Conservation (phyloP, 1,140 invertebrate genomes). For the Anastatus disparis region DNA sequence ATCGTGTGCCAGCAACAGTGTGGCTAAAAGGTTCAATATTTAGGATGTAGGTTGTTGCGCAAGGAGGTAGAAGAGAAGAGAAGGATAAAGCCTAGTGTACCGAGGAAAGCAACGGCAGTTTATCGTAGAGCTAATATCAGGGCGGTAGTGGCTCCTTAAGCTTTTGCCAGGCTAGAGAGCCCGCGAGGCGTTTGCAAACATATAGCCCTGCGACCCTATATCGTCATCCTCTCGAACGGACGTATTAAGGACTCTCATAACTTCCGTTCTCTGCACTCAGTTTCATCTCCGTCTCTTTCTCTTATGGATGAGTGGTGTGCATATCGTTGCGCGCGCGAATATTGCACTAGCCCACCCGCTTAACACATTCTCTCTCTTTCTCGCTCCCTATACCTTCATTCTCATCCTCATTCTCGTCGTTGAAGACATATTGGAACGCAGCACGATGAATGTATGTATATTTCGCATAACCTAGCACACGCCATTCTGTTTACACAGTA, state of each 20-base stretch:
- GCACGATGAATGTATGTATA: background rate
- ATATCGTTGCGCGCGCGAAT: conserved; percentile 20
- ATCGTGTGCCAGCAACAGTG: too few relatives aligned
- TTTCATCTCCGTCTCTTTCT: background rate
- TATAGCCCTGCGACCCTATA: too few relatives aligned
- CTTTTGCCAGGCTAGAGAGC: too few relatives aligned
- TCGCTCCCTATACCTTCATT: background rate
- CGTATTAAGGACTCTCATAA: conserved; percentile 48
- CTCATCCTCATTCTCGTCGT: background rate
- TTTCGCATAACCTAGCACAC: too few relatives aligned
- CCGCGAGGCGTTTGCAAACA: too few relatives aligned
- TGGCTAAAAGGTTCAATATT: conserved; percentile 24
- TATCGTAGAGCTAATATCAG: conserved; percentile 35
- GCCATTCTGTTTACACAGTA: conserved; percentile 4
- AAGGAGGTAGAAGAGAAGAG: background rate
- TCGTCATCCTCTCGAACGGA: conserved; percentile 27
- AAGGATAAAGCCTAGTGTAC: background rate
- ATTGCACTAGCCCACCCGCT: too few relatives aligned
- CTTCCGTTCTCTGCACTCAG: conserved; percentile 40
- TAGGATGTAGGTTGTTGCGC: background rate
- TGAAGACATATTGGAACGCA: conserved; percentile 24
- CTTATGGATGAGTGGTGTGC: too few relatives aligned
- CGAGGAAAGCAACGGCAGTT: conserved; percentile 4
- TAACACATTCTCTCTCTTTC: background rate
- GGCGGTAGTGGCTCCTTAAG: conserved; percentile 9